Evolutionary conservation across 2,797 vertebrate species (phyloP), one percentile per base, ranked within the genome.

Genomic region (Phaenicophaeus curvirostris): DNA sequence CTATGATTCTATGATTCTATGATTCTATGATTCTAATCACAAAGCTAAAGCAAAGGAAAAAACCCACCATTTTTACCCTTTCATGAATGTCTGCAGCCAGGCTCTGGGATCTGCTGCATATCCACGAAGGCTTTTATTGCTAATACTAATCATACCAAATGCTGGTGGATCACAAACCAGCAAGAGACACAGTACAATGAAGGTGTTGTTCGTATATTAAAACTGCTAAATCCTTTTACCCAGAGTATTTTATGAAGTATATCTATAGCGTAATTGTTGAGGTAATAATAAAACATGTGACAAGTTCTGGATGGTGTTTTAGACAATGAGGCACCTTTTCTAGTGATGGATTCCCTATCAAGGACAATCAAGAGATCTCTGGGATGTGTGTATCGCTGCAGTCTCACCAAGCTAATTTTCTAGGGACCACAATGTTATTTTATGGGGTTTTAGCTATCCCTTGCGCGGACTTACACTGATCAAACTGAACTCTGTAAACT

Each of bases 281-380:
- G 44, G 77, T 71, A 81, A 79, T 73, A 88, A 74, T 37, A 75
- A 89, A 89, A 81, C 31, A 54, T 2, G 33, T 55, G 54, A 78
- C 50, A 81, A 69, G 58, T 67, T 94, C 86, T 94, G 88, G 86
- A 89, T 35, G 63, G 35, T 48, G 69, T 96, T 95, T 71, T 35
- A 90, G 42, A 90, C 80, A 84, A 90, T 2, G 51, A 59, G 46
- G 73, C 4, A 8, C 0, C 0, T 81, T 72, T 91, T 62, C 51
- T 53, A 8, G 4, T 46, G 81, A 55, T 8, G 65, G 89, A 35
- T 25, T 44, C 46, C 59, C 62, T 73, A 21, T 3, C 0, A 8
- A 86, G 21, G 42, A 62, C 2, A 3, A 39, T 16, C 3, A 5
- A 78, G 46, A 18, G 50, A 76, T 62, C 61, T 15, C 62, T 18